phyloP scores from a whole-genome alignment of 2,888 invertebrate genomes.

The Plebejus anna region DNA sequence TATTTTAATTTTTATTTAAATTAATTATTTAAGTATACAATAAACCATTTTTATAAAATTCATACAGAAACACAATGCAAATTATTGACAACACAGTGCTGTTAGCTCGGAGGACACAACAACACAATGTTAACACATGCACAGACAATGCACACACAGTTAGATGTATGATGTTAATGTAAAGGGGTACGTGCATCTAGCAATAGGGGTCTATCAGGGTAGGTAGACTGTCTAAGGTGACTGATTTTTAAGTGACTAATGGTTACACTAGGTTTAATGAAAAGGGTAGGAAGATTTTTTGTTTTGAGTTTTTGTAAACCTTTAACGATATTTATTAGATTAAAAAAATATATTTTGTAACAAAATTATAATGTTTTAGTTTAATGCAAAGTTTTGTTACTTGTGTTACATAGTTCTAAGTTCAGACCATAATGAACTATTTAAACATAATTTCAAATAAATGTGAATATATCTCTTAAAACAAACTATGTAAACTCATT shows the following conservation, averaged over 20 bases:
- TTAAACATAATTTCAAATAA: too few relatives aligned
- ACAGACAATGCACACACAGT: slow-evolving; percentile 38
- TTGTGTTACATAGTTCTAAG: too few relatives aligned
- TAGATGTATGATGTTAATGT: slow-evolving; percentile 7
- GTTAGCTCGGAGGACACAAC: slow-evolving; percentile 32
- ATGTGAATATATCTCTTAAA: too few relatives aligned
- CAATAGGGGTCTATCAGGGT: background rate
- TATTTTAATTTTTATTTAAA: background rate
- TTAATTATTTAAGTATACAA: background rate
- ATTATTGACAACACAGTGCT: slow-evolving; percentile 26
- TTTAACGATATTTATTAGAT: background rate
- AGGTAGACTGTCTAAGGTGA: background rate
- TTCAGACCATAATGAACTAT: too few relatives aligned
- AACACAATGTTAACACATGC: slow-evolving; percentile 33
- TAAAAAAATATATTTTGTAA: background rate
- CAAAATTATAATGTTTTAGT: background rate
- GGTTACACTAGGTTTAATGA: background rate
- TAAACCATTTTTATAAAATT: slow-evolving; percentile 31
- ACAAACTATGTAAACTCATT: too few relatives aligned
- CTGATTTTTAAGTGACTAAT: background rate
- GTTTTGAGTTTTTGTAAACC: background rate
- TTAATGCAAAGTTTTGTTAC: too few relatives aligned
- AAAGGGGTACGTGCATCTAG: background rate
- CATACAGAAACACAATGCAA: slow-evolving; percentile 34
- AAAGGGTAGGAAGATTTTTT: background rate